Base-by-base conservation (phyloP, 2,113 vertebrate genomes). In the Ailurus styani region DNA sequence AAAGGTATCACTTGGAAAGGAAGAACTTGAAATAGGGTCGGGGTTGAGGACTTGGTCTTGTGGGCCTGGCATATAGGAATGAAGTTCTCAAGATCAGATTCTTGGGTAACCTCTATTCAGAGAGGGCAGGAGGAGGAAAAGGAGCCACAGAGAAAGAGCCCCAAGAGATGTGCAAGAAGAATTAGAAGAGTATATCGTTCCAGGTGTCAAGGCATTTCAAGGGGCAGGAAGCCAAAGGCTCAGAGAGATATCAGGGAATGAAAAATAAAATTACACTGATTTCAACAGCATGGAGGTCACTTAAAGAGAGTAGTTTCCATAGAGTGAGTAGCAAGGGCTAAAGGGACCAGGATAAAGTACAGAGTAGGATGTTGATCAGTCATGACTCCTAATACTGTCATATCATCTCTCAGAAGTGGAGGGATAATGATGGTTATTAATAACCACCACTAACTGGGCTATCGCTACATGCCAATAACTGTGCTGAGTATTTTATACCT, bases 21-120 rank as follows among this genome's bases (percentile, higher is more conserved):
- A 97, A 73, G 68, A 66, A 34, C 73, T 93, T 94, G 90, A 89
- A 93, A 96, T 75, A 70, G 11, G 45, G 31, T 57, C 57, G 92
- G 90, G 92, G 62, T 64, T 64, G 54, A 96, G 55, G 45, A 95
- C 75, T 40, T 87, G 54, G 27, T n/a, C 70, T 82, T 96, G 87
- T 68, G 40, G 20, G 31, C 25, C 34, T 84, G 25, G 31, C 64
- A 77, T 77, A 42, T 64, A 21, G 92, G 79, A 75, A 50, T 52
- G 6, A 93, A 40, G 20, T 13, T 73, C 77, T 93, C 42, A 18
- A 79, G 55, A 40, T 75, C 73, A 90, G 34, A 81, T 81, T 84
- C 55, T 93, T 70, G 4, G 1, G 29, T 47, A 78, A 78, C 66
- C 78, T 95, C 57, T 92, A 20, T 34, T 45, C 64, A 87, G 50